A percentile compares a stretch with the other conserved stretches of the same genome.
Conservation (phyloP, 2,888 invertebrate species). For the Pandemis heparana region DNA sequence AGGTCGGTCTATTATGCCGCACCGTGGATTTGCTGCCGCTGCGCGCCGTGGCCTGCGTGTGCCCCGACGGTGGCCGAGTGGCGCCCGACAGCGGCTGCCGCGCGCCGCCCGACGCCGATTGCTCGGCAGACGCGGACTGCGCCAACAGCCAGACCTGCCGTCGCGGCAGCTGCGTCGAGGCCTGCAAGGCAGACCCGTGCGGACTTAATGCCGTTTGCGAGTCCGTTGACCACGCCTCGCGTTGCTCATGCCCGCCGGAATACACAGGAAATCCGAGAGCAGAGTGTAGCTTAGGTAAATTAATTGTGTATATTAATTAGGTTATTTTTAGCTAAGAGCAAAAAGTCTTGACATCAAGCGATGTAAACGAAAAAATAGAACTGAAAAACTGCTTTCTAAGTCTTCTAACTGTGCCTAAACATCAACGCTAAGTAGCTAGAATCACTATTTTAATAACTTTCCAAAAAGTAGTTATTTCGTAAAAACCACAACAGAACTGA, state of each 20-base stretch:
- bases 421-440: too few relatives aligned
- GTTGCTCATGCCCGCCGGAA: constrained; percentile 92
- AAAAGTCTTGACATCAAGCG: too few relatives aligned
- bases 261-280: constrained; percentile 92
- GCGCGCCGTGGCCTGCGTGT: constrained; percentile 94
- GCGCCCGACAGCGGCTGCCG: constrained; percentile 91
- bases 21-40: constrained; percentile 92
- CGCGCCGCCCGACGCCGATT: constrained; percentile 86
- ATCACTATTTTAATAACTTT: too few relatives aligned
- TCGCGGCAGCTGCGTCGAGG: constrained; percentile 91
- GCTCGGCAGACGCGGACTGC: constrained; percentile 91
- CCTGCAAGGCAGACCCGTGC: constrained; percentile 91
- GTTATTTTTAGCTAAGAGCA: too few relatives aligned
- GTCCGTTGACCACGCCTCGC: constrained; percentile 90
- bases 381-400: too few relatives aligned
- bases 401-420: too few relatives aligned
- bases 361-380: too few relatives aligned
- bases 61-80: constrained; percentile 92
- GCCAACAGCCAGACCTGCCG: constrained; percentile 90
- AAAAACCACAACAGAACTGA: too few relatives aligned
- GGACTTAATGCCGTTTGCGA: constrained; percentile 94
- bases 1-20: constrained; percentile 91
- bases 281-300: constrained; percentile 89
- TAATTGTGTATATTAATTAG: background rate
- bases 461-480: too few relatives aligned